A percentile compares a stretch with the other conserved stretches of the same genome.
Evolutionary conservation across 2,888 invertebrate genomes (phyloP).

Genomic region (Baronia brevicornis): DNA sequence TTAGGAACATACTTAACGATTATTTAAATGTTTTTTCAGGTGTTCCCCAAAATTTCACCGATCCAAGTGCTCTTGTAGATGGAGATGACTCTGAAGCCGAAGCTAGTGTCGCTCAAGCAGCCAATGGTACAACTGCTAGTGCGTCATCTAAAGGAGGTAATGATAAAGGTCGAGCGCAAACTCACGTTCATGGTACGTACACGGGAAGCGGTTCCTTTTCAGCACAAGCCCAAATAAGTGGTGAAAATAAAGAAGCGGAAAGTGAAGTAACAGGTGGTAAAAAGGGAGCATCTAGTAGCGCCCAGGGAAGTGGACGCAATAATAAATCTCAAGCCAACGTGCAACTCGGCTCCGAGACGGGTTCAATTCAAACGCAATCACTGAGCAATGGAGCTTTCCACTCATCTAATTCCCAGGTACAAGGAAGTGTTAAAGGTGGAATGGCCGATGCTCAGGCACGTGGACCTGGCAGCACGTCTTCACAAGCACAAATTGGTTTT

Average conservation of each 20-base stretch:
- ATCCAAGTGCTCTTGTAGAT: constrained; percentile 60
- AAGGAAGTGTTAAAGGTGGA: constrained; percentile 87
- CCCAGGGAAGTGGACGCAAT: constrained; percentile 83
- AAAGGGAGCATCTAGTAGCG: constrained; percentile 83
- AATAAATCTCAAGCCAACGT: constrained; percentile 87
- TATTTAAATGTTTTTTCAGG: constrained; percentile 31
- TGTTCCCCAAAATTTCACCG: constrained; percentile 53
- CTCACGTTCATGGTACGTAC: constrained; percentile 88
- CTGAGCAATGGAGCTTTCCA: constrained; percentile 85
- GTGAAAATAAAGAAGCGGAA: constrained; percentile 82
- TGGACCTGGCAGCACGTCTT: constrained; percentile 89
- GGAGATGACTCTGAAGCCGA: constrained; percentile 85
- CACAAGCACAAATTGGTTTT: constrained; percentile 92
- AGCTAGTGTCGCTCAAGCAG: constrained; percentile 74
- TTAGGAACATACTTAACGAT: not conserved
- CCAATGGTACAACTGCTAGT: constrained; percentile 82
- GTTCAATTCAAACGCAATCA: constrained; percentile 83
- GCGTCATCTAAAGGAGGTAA: constrained; percentile 86
- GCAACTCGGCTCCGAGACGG: constrained; percentile 83
- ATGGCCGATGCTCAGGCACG: constrained; percentile 90
- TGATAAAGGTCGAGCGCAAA: constrained; percentile 84
- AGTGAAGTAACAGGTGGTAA: constrained; percentile 81
- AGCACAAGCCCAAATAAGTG: constrained; percentile 87
- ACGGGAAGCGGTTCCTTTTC: constrained; percentile 86
- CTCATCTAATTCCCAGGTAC: constrained; percentile 86